Evolutionary conservation across 2,888 invertebrate genomes (phyloP).

Genomic region (Exephanes ischioxanthus): DNA sequence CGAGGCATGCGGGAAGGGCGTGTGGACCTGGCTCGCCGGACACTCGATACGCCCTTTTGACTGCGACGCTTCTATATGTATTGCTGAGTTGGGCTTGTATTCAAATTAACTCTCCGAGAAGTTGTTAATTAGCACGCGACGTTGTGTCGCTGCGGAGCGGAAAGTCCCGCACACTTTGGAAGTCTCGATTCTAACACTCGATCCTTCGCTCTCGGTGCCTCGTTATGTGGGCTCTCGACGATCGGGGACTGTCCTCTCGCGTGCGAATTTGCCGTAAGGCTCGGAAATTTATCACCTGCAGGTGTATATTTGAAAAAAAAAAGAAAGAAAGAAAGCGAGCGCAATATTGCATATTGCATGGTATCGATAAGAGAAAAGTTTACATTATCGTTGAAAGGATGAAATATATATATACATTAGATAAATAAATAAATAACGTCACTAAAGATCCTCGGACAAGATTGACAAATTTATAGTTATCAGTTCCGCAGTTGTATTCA

Average conservation of each 20-base stretch:
- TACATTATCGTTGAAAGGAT: background rate
- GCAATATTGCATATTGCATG: background rate
- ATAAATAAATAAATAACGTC: background rate
- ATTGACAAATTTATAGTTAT: background rate
- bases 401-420: background rate
- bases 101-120: constrained; percentile 82
- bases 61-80: background rate
- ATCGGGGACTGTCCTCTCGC: constrained; percentile 17
- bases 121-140: constrained; percentile 80
- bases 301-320: constrained; percentile 16
- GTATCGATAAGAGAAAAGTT: background rate
- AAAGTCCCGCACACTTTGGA: background rate
- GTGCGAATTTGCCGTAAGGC: constrained; percentile 1
- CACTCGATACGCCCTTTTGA: constrained; percentile 1
- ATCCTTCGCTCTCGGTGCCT: constrained; percentile 3
- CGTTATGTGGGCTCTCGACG: background rate
- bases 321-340: background rate
- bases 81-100: constrained; percentile 75
- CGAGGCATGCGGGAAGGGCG: background rate
- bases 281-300: constrained; percentile 14
- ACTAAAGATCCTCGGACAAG: background rate
- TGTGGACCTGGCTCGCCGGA: background rate
- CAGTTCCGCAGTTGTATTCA: background rate
- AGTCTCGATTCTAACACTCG: constrained; percentile 22
- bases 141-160: constrained; percentile 2